Evolutionary conservation across 2,888 invertebrate genomes (phyloP).

Genomic region (Scaptodrosophila latifasciaeformis): DNA sequence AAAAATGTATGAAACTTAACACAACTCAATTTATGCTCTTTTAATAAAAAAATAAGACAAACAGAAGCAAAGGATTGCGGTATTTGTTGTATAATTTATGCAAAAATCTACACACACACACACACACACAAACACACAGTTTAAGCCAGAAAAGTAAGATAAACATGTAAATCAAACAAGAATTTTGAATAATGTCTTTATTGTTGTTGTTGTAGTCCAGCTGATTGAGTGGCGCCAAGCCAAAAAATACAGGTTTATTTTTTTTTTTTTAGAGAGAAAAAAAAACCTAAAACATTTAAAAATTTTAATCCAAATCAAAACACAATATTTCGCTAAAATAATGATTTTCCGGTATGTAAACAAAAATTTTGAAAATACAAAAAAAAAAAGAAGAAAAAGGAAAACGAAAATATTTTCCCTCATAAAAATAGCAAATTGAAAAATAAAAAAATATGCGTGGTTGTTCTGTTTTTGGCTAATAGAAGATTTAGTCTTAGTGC

Average conservation of each 20-base stretch:
- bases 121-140: conserved; percentile 10
- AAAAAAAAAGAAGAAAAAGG: conserved; percentile 4
- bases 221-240: conserved; percentile 64
- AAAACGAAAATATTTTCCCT: conserved; percentile 48
- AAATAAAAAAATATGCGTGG: no score
- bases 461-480: conserved; percentile 27
- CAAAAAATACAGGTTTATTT: conserved; percentile 23
- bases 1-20: conserved; percentile 56
- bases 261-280: neutral
- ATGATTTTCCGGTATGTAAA: conserved; percentile 34
- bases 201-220: conserved; percentile 13
- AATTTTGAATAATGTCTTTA: conserved; percentile 46
- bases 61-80: no score
- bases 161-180: conserved; percentile 67
- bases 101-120: conserved; percentile 18
- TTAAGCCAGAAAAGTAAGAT: conserved; percentile 28
- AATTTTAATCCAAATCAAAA: conserved; percentile 32
- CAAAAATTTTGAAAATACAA: neutral
- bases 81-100: conserved; percentile 57
- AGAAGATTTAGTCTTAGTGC: no score
- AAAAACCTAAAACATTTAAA: conserved; percentile 16
- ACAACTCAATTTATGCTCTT: conserved; percentile 67
- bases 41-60: no score
- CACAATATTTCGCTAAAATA: conserved; percentile 8
- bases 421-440: conserved; percentile 30